Conservation (phyloP, 2,797 vertebrate genomes). For the Chrosomus eos region DNA sequence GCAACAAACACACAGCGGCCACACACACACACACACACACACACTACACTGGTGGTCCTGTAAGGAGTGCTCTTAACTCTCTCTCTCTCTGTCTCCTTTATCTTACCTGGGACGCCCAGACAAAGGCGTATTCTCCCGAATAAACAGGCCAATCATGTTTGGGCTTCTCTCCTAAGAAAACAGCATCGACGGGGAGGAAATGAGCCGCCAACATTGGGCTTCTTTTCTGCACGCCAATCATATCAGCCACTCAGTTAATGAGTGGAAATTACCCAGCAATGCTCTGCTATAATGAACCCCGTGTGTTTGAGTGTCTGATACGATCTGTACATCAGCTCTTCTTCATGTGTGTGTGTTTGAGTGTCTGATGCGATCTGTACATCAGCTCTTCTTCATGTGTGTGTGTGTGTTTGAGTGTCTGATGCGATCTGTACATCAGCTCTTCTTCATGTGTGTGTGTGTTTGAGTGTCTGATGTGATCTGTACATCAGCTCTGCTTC, state of each 20-base stretch:
- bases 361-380: too few species aligned
- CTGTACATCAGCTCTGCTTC: too few species aligned
- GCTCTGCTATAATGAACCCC: neutral
- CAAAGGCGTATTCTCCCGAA: constrained; percentile 75
- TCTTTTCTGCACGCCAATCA: constrained; percentile 58
- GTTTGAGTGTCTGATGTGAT: too few species aligned
- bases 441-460: too few species aligned
- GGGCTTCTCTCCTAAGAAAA: constrained; percentile 73
- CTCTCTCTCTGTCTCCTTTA: constrained; percentile 56
- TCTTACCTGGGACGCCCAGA: constrained; percentile 72
- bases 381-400: too few species aligned
- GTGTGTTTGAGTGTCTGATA: neutral
- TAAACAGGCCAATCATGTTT: constrained; percentile 77
- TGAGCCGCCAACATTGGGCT: constrained; percentile 20
- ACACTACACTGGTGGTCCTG: constrained; percentile 73
- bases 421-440: too few species aligned
- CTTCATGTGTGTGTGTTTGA: too few species aligned
- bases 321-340: too few species aligned
- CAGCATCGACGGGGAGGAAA: constrained; percentile 57
- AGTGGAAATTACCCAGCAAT: neutral
- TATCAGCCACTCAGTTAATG: constrained; percentile 31
- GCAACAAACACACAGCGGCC: constrained; percentile 50
- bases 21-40: constrained; percentile 34
- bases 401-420: too few species aligned
- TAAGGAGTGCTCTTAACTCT: constrained; percentile 65